Base-by-base conservation (phyloP, 92 coral and sea anemone genomes). In the Porites divaricata region DNA sequence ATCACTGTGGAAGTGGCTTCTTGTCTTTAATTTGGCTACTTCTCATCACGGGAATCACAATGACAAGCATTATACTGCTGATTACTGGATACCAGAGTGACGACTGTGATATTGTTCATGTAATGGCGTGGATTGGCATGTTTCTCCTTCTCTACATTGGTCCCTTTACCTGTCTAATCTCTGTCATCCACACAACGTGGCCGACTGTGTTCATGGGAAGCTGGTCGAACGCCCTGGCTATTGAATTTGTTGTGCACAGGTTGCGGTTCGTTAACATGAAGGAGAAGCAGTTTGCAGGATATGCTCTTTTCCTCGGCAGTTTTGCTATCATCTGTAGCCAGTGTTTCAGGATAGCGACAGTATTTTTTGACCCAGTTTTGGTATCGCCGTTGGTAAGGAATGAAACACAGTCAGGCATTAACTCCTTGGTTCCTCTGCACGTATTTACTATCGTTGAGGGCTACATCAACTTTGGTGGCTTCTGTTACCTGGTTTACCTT, bases 1-100 rank as follows among this genome's bases (percentile, higher is more conserved):
- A 94, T 79, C 98, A 94, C 84, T 86, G 91, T 63, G 98, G 95
- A 24, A 94, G 95, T 76, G 95, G 95, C 9, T 70, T 90, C 24
- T 28, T 94, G 11, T 94, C 98, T 0, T 81, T 91, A 83, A 13
- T 94, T n/a, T 94, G 98, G 98, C 88, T 94, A 16, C 71, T 92
- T 8, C 19, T 77, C 9, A 89, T 94, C 65, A 63, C 92, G 1
- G 86, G 74, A 16, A 81, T 91, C 48, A 94, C 98, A 59, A 20
- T 85, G 6, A 72, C 91, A 1, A 84, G 85, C 58, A 74, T 90
- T 72, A 80, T 79, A 9, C n/a, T 81, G 61, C 81, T 90, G 28
- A 59, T 89, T 16, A 54, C 76, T 26, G 69, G 83, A 19, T 94
- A 57, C 77, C 72, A 63, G 16, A 56, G 78, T 41, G 24, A 61